phyloP scores from a whole-genome alignment of 1,140 invertebrate genomes.

The Gonioctena quinquepunctata region DNA sequence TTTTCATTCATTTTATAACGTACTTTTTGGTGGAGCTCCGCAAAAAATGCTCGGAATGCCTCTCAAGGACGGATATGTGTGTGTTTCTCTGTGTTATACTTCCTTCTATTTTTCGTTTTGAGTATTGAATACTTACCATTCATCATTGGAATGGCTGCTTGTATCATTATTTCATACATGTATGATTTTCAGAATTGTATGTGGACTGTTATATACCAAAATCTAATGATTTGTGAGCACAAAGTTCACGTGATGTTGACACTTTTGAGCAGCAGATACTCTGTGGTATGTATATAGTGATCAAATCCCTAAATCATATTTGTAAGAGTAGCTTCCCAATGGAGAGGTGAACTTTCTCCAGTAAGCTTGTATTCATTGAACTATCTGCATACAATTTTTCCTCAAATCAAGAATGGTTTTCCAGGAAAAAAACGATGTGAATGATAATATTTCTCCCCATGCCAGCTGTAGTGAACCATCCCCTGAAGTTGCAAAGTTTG shows the following conservation, averaged over 20 bases:
- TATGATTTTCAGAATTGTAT: conserved; percentile 5
- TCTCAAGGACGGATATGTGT: neutral
- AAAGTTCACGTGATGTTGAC: neutral
- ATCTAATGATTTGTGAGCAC: neutral
- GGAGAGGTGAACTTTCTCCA: too few relatives aligned
- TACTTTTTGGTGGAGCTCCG: neutral
- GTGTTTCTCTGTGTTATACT: conserved; percentile 5
- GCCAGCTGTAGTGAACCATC: too few relatives aligned
- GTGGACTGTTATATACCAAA: conserved; percentile 7
- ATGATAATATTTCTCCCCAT: too few relatives aligned
- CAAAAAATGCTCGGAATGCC: conserved; percentile 5
- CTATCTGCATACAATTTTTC: too few relatives aligned
- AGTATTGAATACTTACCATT: neutral
- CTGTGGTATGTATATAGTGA: too few relatives aligned
- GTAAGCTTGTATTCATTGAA: too few relatives aligned
- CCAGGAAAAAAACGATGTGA: too few relatives aligned
- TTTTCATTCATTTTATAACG: conserved; percentile 4
- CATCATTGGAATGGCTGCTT: neutral
- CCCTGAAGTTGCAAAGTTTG: too few relatives aligned
- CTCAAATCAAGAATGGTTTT: too few relatives aligned
- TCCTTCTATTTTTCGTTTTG: conserved; percentile 2
- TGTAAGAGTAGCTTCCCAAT: too few relatives aligned
- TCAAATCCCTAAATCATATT: too few relatives aligned
- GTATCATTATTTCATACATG: neutral
- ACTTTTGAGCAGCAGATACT: neutral